Conservation (phyloP, 2,797 vertebrate genomes). For the Liasis olivaceus region DNA sequence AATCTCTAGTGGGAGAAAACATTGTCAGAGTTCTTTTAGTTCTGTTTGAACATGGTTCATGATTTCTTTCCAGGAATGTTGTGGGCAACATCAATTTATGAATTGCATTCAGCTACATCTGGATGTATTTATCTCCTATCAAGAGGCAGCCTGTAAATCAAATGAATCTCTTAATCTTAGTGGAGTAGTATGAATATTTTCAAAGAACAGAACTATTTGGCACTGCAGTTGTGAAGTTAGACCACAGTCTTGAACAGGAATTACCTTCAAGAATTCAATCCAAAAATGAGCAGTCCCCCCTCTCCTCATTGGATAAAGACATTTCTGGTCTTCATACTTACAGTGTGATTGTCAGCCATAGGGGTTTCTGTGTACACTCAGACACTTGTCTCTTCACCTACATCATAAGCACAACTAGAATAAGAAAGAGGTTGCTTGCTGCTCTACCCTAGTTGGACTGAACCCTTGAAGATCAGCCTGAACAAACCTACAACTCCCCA, state of each 20-base stretch:
- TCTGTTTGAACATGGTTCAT: not conserved
- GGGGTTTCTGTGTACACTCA: no score
- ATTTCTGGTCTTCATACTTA: not conserved
- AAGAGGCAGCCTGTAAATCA: not conserved
- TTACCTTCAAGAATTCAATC: not conserved
- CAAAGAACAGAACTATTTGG: not conserved
- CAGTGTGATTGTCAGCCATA: not conserved
- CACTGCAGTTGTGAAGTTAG: not conserved
- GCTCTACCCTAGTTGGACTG: no score
- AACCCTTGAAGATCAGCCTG: no score
- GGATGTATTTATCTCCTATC: not conserved
- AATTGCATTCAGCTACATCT: not conserved
- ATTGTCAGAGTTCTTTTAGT: not conserved
- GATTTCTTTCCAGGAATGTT: not conserved
- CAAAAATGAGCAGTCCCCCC: not conserved
- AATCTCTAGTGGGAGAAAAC: not conserved
- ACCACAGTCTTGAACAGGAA: not conserved
- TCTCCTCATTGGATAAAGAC: not conserved
- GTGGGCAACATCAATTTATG: not conserved
- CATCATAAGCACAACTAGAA: no score
- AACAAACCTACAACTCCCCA: no score
- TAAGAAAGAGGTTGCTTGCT: no score
- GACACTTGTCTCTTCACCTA: no score
- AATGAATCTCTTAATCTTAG: not conserved
- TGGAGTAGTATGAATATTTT: not conserved